Conservation (phyloP, 2,113 vertebrate species). For the Spilogale gracilis region DNA sequence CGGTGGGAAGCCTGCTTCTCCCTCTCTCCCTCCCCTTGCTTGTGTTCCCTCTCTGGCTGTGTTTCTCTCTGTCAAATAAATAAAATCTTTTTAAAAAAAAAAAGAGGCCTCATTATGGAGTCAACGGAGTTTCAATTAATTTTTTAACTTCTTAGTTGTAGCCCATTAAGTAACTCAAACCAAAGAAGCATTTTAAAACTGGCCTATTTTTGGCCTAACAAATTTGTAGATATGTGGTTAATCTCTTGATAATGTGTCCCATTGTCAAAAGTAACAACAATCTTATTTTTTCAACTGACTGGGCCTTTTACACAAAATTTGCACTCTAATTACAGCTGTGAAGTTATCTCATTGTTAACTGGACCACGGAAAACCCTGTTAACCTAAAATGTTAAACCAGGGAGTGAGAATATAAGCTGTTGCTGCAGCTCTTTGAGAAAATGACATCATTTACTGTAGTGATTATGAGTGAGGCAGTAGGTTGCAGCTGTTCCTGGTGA, state of each 20-base stretch:
- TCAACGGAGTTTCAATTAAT: neutral
- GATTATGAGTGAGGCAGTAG: neutral
- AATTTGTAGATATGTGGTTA: neutral
- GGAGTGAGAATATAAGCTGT: neutral
- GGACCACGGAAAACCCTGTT: constrained; percentile 46
- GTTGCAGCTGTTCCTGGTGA: neutral
- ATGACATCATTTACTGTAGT: neutral
- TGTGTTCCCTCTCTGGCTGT: too few species aligned
- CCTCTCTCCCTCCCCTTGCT: too few species aligned
- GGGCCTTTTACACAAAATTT: constrained; percentile 45
- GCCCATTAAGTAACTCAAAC: constrained; percentile 34
- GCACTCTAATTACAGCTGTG: constrained; percentile 51
- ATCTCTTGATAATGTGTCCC: neutral
- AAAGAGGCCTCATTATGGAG: constrained; percentile 11
- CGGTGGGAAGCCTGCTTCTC: too few species aligned
- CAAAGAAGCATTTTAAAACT: constrained; percentile 12
- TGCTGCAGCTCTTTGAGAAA: neutral
- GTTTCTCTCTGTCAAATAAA: too few species aligned
- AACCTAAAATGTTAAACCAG: constrained; percentile 33
- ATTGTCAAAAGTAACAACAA: constrained; percentile 9
- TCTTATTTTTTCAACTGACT: constrained; percentile 61
- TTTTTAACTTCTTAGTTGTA: constrained; percentile 52
- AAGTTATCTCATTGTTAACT: constrained; percentile 57
- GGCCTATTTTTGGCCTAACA: constrained; percentile 13
- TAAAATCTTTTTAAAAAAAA: neutral